These are phyloP conservation scores for Chloroclystis v-ata DNA, from an alignment of 2,888 invertebrate species.

Conservation along the genomic window DNA sequence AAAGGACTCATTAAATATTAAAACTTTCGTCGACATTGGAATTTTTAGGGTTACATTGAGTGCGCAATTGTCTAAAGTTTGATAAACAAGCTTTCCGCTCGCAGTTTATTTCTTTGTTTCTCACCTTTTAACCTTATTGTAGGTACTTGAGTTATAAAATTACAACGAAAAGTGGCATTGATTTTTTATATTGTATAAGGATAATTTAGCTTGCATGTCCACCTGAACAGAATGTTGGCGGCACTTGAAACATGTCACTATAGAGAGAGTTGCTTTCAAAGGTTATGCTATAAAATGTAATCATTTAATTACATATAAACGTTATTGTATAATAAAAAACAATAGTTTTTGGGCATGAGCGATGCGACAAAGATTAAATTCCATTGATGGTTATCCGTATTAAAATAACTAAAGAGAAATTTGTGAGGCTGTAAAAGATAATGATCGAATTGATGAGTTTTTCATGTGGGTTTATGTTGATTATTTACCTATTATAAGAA, in stretches of 20 bases:
- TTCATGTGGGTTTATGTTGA: no score
- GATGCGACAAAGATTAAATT: conserved; percentile 3
- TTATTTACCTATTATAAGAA: no score
- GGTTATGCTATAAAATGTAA: conserved; percentile 24
- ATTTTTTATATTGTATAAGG: no score
- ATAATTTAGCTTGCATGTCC: no score
- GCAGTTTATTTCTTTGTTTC: no score
- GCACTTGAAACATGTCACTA: not conserved
- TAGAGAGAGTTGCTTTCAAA: conserved; percentile 23
- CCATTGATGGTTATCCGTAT: conserved; percentile 4
- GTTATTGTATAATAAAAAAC: conserved; percentile 20
- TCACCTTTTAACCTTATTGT: no score
- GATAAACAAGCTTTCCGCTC: no score
- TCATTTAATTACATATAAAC: conserved; percentile 25
- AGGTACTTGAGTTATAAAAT: no score
- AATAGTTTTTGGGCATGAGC: conserved; percentile 10
- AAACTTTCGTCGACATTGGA: conserved; percentile 24
- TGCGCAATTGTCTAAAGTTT: no score
- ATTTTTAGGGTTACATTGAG: conserved; percentile 5
- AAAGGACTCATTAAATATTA: conserved; percentile 8
- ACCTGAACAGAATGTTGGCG: not conserved
- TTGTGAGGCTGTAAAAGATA: no score
- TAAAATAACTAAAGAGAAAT: not conserved
- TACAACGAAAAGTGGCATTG: no score
- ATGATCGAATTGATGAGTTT: no score